Evolutionary conservation across 30 jellyfish, hydroid and myxozoan genomes (phyloP).

Genomic region (Thelohanellus kitauei): DNA sequence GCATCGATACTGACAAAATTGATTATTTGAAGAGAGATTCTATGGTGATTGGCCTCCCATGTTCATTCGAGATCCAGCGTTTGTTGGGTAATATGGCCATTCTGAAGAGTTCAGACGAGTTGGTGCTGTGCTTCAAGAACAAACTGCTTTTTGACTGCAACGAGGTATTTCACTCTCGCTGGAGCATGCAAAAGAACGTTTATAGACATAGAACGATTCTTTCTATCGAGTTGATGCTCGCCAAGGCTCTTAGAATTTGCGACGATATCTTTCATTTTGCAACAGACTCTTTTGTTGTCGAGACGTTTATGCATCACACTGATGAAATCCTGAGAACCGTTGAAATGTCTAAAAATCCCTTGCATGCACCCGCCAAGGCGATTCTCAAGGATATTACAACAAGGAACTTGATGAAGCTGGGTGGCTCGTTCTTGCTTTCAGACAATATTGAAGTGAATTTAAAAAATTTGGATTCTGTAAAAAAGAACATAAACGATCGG

Average conservation of each 20-base stretch:
- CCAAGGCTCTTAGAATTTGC: conserved; percentile 11
- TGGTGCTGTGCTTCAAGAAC: conserved; percentile 18
- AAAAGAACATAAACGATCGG: too few relatives aligned
- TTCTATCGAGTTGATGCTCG: conserved; percentile 20
- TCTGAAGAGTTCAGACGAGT: conserved; percentile 8
- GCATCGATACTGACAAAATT: conserved; percentile 56
- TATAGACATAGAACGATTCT: conserved; percentile 27
- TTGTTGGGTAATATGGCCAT: conserved; percentile 15
- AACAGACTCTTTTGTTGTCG: too few relatives aligned
- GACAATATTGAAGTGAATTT: too few relatives aligned
- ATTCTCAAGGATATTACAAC: too few relatives aligned
- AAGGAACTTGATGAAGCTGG: too few relatives aligned
- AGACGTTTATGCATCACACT: too few relatives aligned
- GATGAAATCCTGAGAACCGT: too few relatives aligned
- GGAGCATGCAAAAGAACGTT: conserved; percentile 35
- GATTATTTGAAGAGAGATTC: conserved; percentile 75
- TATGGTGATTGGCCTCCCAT: conserved; percentile 14
- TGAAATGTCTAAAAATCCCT: too few relatives aligned
- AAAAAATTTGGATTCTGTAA: too few relatives aligned
- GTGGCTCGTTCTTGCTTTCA: too few relatives aligned
- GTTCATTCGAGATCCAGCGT: conserved; percentile 18
- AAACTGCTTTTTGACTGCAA: conserved; percentile 16
- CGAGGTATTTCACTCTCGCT: conserved; percentile 30
- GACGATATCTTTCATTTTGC: not conserved
- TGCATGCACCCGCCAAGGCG: too few relatives aligned